These are phyloP conservation scores for Nycticryphes semicollaris DNA, from an alignment of 2,113 vertebrate species.

Conservation along the genomic window DNA sequence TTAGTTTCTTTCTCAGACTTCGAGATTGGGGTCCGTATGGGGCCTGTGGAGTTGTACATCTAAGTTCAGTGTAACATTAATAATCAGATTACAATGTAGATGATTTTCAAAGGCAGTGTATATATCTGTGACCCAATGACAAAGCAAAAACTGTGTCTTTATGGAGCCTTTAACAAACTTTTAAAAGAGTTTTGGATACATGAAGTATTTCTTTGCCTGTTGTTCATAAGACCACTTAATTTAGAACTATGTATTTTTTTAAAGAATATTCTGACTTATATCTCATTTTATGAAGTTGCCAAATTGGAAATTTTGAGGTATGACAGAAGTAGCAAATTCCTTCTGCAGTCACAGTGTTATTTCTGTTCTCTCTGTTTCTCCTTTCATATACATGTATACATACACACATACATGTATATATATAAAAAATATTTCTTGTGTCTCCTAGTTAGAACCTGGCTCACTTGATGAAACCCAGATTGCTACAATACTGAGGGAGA, in stretches of 20 bases:
- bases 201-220: neutral
- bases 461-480: constrained; percentile 94
- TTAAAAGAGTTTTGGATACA: neutral
- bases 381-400: neutral
- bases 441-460: constrained; percentile 90
- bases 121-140: neutral
- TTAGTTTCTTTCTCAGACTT: neutral
- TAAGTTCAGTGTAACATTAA: neutral
- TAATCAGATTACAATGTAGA: neutral
- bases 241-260: neutral
- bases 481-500: constrained; percentile 95
- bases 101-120: neutral
- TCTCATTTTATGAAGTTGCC: neutral
- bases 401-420: accelerated
- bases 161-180: neutral
- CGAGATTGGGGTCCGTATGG: neutral
- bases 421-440: neutral
- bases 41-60: neutral
- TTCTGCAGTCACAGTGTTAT: neutral
- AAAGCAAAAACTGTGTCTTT: neutral
- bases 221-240: neutral
- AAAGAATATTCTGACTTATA: neutral
- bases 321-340: neutral
- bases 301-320: neutral
- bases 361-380: neutral